phyloP scores from a whole-genome alignment of 1,140 invertebrate genomes.

The Pachypsylla venusta region DNA sequence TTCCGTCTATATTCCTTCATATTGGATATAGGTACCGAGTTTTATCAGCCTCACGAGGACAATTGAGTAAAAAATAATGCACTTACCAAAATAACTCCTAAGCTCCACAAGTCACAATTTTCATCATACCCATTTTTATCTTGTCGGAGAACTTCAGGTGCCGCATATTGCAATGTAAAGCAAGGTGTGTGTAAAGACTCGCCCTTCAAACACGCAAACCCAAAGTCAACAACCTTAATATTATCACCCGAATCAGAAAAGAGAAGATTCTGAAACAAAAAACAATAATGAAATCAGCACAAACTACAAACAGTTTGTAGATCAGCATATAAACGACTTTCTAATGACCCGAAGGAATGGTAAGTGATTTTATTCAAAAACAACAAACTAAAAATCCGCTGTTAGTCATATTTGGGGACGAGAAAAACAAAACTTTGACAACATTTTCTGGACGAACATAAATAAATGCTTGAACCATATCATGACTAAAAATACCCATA shows the following conservation, averaged over 20 bases:
- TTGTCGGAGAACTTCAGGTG: slow-evolving; percentile 66
- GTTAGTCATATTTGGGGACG: too few relatives aligned
- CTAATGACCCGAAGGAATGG: too few relatives aligned
- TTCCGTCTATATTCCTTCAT: not conserved
- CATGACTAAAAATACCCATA: too few relatives aligned
- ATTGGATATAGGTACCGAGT: not conserved
- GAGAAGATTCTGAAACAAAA: slow-evolving; percentile 58
- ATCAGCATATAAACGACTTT: too few relatives aligned
- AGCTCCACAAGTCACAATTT: slow-evolving; percentile 82
- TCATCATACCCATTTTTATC: slow-evolving; percentile 56
- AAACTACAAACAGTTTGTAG: too few relatives aligned
- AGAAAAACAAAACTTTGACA: too few relatives aligned
- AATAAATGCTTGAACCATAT: too few relatives aligned
- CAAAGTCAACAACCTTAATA: slow-evolving; percentile 80
- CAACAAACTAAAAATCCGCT: too few relatives aligned
- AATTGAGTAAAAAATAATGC: not conserved
- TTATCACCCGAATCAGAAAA: slow-evolving; percentile 49
- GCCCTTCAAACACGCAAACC: slow-evolving; percentile 59
- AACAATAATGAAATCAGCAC: too few relatives aligned
- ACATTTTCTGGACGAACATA: too few relatives aligned
- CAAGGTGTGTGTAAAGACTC: slow-evolving; percentile 63
- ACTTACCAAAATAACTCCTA: slow-evolving; percentile 67
- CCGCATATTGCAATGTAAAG: slow-evolving; percentile 79
- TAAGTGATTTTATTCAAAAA: too few relatives aligned
- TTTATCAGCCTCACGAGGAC: not conserved